A percentile compares a stretch with the other conserved stretches of the same genome.
phyloP scores from a whole-genome alignment of 2,113 vertebrate species.

The Ptilonorhynchus violaceus region DNA sequence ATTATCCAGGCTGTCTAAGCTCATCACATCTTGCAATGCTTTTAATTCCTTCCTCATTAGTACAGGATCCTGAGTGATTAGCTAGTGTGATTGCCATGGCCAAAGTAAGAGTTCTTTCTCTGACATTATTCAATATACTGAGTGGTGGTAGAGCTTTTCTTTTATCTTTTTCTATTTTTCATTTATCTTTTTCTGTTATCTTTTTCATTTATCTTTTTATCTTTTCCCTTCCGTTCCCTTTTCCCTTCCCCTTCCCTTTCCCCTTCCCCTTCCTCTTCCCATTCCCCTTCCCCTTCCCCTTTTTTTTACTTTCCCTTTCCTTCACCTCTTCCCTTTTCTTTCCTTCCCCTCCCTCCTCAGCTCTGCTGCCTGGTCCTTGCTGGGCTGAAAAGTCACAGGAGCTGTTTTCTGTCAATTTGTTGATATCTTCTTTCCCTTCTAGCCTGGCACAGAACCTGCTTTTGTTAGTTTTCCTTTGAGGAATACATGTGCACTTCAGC shows the following conservation, averaged over 20 bases:
- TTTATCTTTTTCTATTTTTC: too few relatives aligned
- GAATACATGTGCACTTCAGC: constrained; percentile 59
- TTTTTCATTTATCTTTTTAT: background rate
- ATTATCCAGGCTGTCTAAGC: background rate
- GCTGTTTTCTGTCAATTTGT: constrained; percentile 48
- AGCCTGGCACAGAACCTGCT: background rate
- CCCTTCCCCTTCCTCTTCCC: too few relatives aligned
- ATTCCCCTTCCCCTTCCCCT: background rate
- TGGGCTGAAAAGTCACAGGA: constrained; percentile 23
- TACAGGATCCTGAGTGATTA: background rate
- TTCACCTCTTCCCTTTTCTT: background rate
- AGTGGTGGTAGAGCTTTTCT: background rate
- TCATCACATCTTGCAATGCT: background rate
- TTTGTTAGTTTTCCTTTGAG: constrained; percentile 63
- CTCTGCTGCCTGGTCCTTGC: background rate
- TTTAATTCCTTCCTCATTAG: constrained; percentile 23
- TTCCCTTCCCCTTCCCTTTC: accelerated
- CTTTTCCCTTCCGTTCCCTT: accelerated
- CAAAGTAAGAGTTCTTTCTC: background rate
- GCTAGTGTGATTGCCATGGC: background rate
- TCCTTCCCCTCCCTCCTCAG: too few relatives aligned
- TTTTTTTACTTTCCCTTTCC: background rate
- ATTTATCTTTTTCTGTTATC: background rate
- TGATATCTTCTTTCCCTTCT: constrained; percentile 35
- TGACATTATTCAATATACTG: background rate